Evolutionary conservation across 2,888 invertebrate genomes (phyloP).

Genomic region (Unio pictorum): DNA sequence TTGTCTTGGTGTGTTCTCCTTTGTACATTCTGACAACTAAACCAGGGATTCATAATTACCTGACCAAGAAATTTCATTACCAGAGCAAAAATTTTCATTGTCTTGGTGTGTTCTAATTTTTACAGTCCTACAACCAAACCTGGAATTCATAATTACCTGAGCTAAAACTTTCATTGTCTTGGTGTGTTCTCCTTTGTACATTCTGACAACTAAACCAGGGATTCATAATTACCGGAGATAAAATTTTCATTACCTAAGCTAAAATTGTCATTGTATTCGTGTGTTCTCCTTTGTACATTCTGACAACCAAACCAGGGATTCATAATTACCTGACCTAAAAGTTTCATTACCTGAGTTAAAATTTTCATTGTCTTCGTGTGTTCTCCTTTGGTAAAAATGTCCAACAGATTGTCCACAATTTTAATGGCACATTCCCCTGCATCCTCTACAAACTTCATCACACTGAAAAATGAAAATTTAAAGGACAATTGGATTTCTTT

Average conservation of each 20-base stretch:
- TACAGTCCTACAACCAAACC: no score
- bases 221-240: constrained; percentile 76
- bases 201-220: no score
- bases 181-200: constrained; percentile 75
- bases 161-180: constrained; percentile 82
- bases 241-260: constrained; percentile 80
- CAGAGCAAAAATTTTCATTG: constrained; percentile 80
- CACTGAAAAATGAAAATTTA: constrained; percentile 72
- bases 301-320: no score
- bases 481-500: no score
- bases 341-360: no score
- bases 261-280: no score
- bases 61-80: no score
- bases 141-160: constrained; percentile 71
- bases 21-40: no score
- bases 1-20: no score
- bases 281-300: constrained; percentile 72
- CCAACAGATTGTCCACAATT: constrained; percentile 86
- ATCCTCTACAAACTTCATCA: constrained; percentile 85
- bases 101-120: constrained; percentile 78
- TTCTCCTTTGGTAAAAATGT: constrained; percentile 87
- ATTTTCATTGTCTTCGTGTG: constrained; percentile 84
- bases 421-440: constrained; percentile 81
- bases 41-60: constrained; percentile 43
- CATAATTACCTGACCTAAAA: constrained; percentile 77